A percentile compares a stretch with the other conserved stretches of the same genome.
Conservation (phyloP, 2,113 vertebrate species). For the Microtus montanus region DNA sequence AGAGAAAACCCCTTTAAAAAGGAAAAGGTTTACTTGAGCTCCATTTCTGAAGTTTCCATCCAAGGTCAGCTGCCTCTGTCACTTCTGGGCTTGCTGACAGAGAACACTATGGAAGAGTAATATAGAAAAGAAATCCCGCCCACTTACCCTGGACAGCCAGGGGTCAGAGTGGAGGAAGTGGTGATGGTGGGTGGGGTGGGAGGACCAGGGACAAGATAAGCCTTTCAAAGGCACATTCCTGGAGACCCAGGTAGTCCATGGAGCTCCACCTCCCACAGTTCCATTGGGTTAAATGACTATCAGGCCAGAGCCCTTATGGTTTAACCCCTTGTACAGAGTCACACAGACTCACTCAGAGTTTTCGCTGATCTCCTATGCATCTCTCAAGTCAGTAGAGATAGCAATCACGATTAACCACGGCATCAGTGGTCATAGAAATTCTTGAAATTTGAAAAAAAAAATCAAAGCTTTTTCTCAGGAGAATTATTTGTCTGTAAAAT, state of each 20-base stretch:
- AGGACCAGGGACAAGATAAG: neutral
- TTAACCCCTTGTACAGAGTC: neutral
- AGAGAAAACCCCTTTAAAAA: neutral
- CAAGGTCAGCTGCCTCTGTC: neutral
- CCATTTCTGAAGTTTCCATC: neutral
- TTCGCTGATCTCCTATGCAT: neutral
- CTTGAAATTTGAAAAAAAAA: neutral
- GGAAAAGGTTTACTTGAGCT: neutral
- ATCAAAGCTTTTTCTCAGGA: neutral
- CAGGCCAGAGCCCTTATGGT: neutral
- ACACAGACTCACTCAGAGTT: neutral
- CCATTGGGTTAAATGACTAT: neutral
- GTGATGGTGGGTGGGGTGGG: too few relatives aligned
- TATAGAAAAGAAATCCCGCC: neutral
- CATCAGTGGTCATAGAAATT: neutral
- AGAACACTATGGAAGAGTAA: neutral
- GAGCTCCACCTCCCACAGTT: fast-evolving
- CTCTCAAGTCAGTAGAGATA: neutral
- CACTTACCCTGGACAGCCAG: neutral
- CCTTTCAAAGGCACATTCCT: neutral
- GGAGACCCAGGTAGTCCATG: too few relatives aligned
- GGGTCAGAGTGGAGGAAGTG: neutral
- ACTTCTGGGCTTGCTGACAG: neutral
- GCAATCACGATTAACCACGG: neutral
- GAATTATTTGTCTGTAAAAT: neutral